phyloP scores from a whole-genome alignment of 2,797 vertebrate species.

The Chaetodon trifasciatus region DNA sequence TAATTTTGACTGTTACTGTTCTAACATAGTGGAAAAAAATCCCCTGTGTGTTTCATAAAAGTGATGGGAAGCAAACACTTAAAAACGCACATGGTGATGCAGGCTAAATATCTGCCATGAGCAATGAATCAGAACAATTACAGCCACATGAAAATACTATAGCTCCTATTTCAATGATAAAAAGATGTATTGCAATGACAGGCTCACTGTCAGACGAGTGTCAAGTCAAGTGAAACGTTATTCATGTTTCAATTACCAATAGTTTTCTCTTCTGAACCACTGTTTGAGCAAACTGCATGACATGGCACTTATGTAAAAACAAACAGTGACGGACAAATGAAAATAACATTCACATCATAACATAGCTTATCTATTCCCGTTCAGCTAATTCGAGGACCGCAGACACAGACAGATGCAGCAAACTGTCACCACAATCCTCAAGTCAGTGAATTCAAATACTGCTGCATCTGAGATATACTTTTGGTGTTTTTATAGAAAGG shows the following conservation, averaged over 20 bases:
- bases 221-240: slow-evolving; percentile 46
- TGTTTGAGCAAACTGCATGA: slow-evolving; percentile 61
- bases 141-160: slow-evolving; percentile 74
- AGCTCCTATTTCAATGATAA: slow-evolving; percentile 69
- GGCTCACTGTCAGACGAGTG: slow-evolving; percentile 36
- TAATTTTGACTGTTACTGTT: slow-evolving; percentile 55
- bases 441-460: slow-evolving; percentile 43
- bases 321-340: slow-evolving; percentile 59
- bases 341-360: slow-evolving; percentile 66
- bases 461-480: slow-evolving; percentile 52
- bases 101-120: slow-evolving; percentile 68
- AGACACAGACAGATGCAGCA: slow-evolving; percentile 39
- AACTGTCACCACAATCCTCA: slow-evolving; percentile 47
- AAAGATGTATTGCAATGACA: slow-evolving; percentile 70
- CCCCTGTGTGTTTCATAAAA: slow-evolving; percentile 68
- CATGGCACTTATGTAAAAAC: slow-evolving; percentile 79
- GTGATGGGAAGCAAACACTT: slow-evolving; percentile 70
- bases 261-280: slow-evolving; percentile 24
- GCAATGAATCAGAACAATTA: slow-evolving; percentile 65
- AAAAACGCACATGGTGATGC: slow-evolving; percentile 65
- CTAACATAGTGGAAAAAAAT: slow-evolving; percentile 64
- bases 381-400: slow-evolving; percentile 44
- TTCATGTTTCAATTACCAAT: slow-evolving; percentile 33
- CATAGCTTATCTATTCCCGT: slow-evolving; percentile 47
- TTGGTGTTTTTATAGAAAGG: slow-evolving; percentile 64